Conservation (phyloP, 2,888 invertebrate genomes). For the Ormia ochracea region DNA sequence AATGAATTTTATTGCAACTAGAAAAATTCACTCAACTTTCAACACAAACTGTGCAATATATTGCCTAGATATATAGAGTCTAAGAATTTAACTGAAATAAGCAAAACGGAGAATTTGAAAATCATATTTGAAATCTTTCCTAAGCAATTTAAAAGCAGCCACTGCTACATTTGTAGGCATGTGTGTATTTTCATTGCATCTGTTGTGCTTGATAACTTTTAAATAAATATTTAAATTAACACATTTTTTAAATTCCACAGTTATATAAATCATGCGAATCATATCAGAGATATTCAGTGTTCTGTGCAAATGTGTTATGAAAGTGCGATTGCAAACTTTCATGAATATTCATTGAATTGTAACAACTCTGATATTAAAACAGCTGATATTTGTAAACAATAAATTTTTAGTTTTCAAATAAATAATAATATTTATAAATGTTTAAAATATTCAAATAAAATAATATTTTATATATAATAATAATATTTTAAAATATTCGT, state of each 20-base stretch:
- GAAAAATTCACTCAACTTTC: neutral
- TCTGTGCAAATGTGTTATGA: too few species aligned
- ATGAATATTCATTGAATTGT: too few species aligned
- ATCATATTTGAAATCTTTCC: neutral
- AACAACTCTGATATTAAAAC: too few species aligned
- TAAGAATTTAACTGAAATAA: neutral
- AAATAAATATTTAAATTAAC: slow-evolving; percentile 42
- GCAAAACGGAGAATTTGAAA: neutral
- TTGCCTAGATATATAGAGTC: neutral
- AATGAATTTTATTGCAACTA: neutral
- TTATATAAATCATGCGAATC: neutral
- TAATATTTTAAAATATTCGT: too few species aligned
- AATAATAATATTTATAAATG: too few species aligned
- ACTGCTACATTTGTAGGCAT: neutral
- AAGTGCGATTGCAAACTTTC: too few species aligned
- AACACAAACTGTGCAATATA: neutral
- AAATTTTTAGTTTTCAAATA: too few species aligned
- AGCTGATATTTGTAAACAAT: too few species aligned
- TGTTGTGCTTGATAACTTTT: neutral
- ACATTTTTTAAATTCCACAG: slow-evolving; percentile 44
- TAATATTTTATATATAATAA: too few species aligned
- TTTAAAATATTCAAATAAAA: too few species aligned
- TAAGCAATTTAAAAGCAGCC: neutral
- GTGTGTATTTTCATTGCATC: neutral
- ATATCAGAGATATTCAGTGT: too few species aligned